Evolutionary conservation across 2,888 invertebrate genomes (phyloP).

Genomic region (Tupiocoris notatus): DNA sequence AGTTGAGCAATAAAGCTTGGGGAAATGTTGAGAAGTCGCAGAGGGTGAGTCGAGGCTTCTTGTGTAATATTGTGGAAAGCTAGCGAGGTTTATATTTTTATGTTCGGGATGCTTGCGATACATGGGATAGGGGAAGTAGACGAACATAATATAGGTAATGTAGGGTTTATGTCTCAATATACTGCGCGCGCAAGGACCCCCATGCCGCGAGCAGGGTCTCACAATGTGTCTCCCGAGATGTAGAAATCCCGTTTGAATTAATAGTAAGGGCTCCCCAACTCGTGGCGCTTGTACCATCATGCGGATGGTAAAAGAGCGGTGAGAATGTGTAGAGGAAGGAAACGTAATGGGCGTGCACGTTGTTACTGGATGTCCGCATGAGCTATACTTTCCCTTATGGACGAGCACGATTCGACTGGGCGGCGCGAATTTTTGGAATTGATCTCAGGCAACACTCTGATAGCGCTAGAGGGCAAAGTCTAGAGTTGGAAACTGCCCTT

Average conservation of each 20-base stretch:
- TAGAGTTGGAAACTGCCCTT: too few species aligned
- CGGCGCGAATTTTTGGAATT: too few species aligned
- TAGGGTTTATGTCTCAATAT: not conserved
- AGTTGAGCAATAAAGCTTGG: not conserved
- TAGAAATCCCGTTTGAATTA: slow-evolving; percentile 34
- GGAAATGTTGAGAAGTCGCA: not conserved
- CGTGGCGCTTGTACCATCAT: not conserved
- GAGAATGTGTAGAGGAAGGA: not conserved
- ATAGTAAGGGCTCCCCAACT: slow-evolving; percentile 10
- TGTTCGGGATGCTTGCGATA: slow-evolving; percentile 2
- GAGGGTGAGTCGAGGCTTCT: not conserved
- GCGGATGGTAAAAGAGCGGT: not conserved
- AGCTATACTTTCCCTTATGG: not conserved
- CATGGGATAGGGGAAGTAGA: not conserved
- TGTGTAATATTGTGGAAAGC: slow-evolving; percentile 28
- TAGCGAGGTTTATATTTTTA: slow-evolving; percentile 26
- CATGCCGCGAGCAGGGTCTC: not conserved
- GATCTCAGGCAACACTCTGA: too few species aligned
- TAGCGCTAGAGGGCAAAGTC: too few species aligned
- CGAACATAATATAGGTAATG: not conserved
- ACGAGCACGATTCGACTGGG: not conserved
- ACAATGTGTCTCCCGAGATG: slow-evolving; percentile 22
- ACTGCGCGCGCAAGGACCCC: too few species aligned
- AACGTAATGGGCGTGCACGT: not conserved
- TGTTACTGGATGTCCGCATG: not conserved